Percentiles rank a stretch among this genome's conserved stretches.
These are phyloP conservation scores for Frankliniella fusca DNA, from an alignment of 2,888 invertebrate species.

Conservation along the genomic window DNA sequence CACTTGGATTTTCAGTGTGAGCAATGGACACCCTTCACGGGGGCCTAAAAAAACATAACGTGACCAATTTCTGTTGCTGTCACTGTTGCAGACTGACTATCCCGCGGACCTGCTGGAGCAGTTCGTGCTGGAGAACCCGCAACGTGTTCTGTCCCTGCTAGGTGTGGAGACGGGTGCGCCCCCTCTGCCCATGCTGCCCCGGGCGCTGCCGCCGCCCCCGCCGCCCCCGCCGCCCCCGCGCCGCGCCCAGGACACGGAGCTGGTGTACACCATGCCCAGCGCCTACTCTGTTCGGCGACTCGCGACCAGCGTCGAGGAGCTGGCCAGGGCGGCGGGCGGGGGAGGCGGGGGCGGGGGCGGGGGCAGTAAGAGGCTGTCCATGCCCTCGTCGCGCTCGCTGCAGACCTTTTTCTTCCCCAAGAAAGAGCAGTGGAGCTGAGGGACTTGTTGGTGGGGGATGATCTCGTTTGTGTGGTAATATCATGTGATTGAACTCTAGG, in stretches of 20 bases:
- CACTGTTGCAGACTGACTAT: slow-evolving; percentile 58
- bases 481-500: neutral
- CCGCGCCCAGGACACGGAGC: slow-evolving; percentile 12
- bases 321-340: neutral
- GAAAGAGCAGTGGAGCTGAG: slow-evolving; percentile 10
- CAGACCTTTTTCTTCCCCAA: slow-evolving; percentile 7
- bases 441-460: neutral
- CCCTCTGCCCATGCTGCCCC: slow-evolving; percentile 37
- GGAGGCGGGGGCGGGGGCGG: neutral
- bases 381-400: neutral
- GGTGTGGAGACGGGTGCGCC: slow-evolving; percentile 61
- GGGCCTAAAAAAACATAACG: no score
- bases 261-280: slow-evolving; percentile 16
- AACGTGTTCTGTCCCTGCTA: slow-evolving; percentile 65
- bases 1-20: no score
- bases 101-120: slow-evolving; percentile 58
- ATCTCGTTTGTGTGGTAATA: neutral
- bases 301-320: neutral
- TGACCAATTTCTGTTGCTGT: neutral
- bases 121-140: slow-evolving; percentile 68
- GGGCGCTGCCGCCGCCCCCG: neutral
- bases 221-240: neutral
- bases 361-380: neutral
- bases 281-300: neutral
- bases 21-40: no score